A percentile compares a stretch with the other conserved stretches of the same genome.
These are phyloP conservation scores for Merluccius polli DNA, from an alignment of 2,797 vertebrate genomes.

Conservation along the genomic window DNA sequence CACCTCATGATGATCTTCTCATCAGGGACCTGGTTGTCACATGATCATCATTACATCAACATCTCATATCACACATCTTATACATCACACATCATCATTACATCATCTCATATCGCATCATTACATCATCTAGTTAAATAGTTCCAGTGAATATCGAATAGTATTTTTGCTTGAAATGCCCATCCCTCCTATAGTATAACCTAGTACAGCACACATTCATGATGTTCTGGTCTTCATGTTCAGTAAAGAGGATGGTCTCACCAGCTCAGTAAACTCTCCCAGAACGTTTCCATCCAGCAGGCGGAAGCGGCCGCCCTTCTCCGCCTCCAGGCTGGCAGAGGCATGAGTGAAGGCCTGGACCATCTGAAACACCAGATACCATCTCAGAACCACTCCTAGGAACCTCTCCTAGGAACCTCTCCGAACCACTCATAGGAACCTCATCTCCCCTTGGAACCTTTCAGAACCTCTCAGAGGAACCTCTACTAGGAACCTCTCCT, in stretches of 20 bases:
- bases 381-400: neutral
- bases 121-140: too few species aligned
- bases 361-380: slow-evolving; percentile 71
- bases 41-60: neutral
- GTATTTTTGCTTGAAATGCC: too few species aligned
- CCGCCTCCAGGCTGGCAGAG: slow-evolving; percentile 78
- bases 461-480: too few species aligned
- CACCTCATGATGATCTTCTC: slow-evolving; percentile 94
- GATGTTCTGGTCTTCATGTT: neutral
- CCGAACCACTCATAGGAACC: neutral
- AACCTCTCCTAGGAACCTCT: neutral
- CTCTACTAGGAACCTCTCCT: too few species aligned
- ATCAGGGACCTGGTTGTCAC: slow-evolving; percentile 77
- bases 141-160: too few species aligned
- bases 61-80: neutral
- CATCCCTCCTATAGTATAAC: too few species aligned
- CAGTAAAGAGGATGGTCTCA: slow-evolving; percentile 51
- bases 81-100: too few species aligned
- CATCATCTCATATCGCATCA: too few species aligned
- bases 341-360: slow-evolving; percentile 91
- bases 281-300: slow-evolving; percentile 87
- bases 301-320: slow-evolving; percentile 88
- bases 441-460: too few species aligned
- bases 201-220: too few species aligned
- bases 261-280: slow-evolving; percentile 91